Evolutionary conservation across 2,797 vertebrate species (phyloP), one percentile per base, ranked within the genome.

Genomic region (Danionella dracula): DNA sequence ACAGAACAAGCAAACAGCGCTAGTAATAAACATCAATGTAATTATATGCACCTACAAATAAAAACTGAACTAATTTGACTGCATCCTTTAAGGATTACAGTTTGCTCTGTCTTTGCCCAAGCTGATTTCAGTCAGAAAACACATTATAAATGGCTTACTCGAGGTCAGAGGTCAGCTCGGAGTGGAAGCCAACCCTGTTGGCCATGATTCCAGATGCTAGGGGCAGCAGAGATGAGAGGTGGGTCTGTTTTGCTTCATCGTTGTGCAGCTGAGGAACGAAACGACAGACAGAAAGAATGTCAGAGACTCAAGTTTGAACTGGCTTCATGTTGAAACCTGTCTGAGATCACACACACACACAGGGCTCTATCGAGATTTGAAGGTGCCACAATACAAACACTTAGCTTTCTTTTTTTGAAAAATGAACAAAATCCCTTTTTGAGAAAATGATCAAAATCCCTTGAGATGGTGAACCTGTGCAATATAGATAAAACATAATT

Each of bases 121-220:
- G 17, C 15, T 8, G 6, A 19, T 15, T 4, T 8, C 37, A 56
- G 8, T 11, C 20, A 29, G 1, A 44, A 9, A 71, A 4, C 48
- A 2, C 4, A 4, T 9, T 13, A 17, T 10, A 45, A 2, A 6
- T 57, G 13, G 85, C 90, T 88, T 66, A 91, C 90, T 88, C 86
- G 1, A 87, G 34, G 46, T 76, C 84, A 10, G 72, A 72, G 64
- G 84, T 85, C 51, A 83, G n/a, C 37, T 57, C 70, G 11, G 69
- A 35, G 64, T 84, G 77, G 45, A 84, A 86, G 74, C 73, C 74
- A n/a, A 83, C 78, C 9, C 50, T 81, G n/a, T n/a, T 73, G 68
- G 83, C 79, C 84, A 89, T 89, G 83, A 75, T 82, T 66, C 27
- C n/a, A 20, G 10, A 38, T 15, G n/a, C 20, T 34, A 9, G n/a